Evolutionary conservation across 1,140 invertebrate genomes (phyloP).

Genomic region (Saccostrea cuccullata): DNA sequence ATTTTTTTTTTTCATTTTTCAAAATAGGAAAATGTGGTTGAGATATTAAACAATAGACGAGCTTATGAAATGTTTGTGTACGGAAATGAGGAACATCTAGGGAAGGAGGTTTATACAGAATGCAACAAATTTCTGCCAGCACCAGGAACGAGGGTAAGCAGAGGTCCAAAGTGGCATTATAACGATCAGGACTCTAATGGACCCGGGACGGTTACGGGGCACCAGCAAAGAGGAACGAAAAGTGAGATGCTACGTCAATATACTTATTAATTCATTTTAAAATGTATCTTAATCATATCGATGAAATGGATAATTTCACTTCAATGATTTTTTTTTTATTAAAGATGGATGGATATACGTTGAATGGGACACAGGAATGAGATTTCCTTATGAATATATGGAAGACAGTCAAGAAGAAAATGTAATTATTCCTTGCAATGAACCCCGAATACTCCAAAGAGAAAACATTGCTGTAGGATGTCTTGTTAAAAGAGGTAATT

Average conservation of each 20-base stretch:
- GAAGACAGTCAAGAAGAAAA: background rate
- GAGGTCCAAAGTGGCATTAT: conserved; percentile 62
- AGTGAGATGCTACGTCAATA: too few relatives aligned
- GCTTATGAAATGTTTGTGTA: too few relatives aligned
- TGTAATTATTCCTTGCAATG: conserved; percentile 39
- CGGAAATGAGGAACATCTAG: background rate
- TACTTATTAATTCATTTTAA: too few relatives aligned
- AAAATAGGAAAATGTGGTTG: too few relatives aligned
- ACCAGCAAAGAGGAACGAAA: background rate
- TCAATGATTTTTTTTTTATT: background rate
- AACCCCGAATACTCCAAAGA: conserved; percentile 26
- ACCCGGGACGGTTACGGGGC: conserved; percentile 61
- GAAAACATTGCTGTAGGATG: conserved; percentile 49
- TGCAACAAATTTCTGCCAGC: conserved; percentile 32
- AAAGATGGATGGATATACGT: conserved; percentile 31
- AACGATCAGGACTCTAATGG: conserved; percentile 57
- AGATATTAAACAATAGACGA: too few relatives aligned
- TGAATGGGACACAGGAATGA: conserved; percentile 50
- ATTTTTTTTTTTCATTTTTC: too few relatives aligned
- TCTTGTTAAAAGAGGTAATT: conserved; percentile 49
- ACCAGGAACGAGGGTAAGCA: conserved; percentile 57
- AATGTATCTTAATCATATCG: too few relatives aligned
- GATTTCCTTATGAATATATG: conserved; percentile 44
- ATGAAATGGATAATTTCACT: too few relatives aligned
- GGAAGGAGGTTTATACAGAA: background rate